phyloP scores from a whole-genome alignment of 2,888 invertebrate species.

The Catocala sponsa region DNA sequence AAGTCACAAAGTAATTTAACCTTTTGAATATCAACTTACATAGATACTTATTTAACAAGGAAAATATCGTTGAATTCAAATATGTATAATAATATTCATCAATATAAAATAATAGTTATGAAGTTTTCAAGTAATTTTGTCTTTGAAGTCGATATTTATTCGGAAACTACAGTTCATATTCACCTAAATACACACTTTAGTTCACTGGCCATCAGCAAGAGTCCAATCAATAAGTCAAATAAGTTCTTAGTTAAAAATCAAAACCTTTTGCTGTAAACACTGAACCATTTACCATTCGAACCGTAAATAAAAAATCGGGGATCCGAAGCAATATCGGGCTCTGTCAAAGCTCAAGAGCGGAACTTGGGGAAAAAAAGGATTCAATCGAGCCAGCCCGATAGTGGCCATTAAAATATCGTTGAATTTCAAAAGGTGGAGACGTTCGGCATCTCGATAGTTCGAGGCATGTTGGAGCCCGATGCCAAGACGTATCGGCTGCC shows the following conservation, averaged over 20 bases:
- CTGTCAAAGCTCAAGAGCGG: conserved; percentile 65
- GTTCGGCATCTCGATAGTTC: conserved; percentile 67
- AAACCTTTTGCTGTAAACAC: conserved; percentile 57
- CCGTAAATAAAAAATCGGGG: conserved; percentile 72
- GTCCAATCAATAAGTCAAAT: conserved; percentile 47
- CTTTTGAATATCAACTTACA: no score
- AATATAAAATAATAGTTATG: no score
- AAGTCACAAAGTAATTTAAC: no score
- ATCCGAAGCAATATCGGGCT: conserved; percentile 71
- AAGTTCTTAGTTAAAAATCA: conserved; percentile 46
- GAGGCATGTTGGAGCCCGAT: conserved; percentile 46
- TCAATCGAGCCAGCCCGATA: conserved; percentile 76
- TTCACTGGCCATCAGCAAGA: conserved; percentile 7
- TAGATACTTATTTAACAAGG: no score
- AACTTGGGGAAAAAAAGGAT: conserved; percentile 67
- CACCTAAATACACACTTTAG: no score
- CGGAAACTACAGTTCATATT: no score
- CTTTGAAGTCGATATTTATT: no score
- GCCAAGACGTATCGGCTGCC: conserved; percentile 73
- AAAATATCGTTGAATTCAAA: no score
- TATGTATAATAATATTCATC: no score
- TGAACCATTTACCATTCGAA: conserved; percentile 65
- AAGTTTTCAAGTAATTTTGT: no score
- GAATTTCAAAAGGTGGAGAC: conserved; percentile 81
- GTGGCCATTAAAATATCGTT: conserved; percentile 87